phyloP scores from a whole-genome alignment of 2,888 invertebrate species.

The Autographa gamma region DNA sequence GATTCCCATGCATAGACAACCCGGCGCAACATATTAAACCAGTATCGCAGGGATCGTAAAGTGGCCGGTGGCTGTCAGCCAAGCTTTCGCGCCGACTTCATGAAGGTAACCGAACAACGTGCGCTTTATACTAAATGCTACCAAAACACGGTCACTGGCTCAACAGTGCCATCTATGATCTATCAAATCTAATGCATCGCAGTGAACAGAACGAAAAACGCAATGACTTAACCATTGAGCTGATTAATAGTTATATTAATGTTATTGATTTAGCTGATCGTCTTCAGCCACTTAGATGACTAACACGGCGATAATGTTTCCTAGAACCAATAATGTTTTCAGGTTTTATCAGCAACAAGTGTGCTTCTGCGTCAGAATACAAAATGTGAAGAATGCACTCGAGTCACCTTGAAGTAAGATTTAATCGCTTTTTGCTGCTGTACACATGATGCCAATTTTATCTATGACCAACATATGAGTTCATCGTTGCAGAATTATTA shows the following conservation, averaged over 20 bases:
- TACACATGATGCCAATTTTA: slow-evolving; percentile 59
- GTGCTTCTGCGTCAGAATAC: slow-evolving; percentile 32
- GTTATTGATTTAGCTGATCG: slow-evolving; percentile 22
- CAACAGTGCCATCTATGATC: slow-evolving; percentile 42
- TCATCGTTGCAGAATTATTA: slow-evolving; percentile 58
- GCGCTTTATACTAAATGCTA: slow-evolving; percentile 55
- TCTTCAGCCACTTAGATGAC: slow-evolving; percentile 15
- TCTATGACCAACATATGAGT: slow-evolving; percentile 61
- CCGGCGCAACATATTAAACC: slow-evolving; percentile 55
- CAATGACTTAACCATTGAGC: slow-evolving; percentile 15
- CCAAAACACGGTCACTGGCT: slow-evolving; percentile 42
- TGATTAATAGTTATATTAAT: slow-evolving; percentile 16
- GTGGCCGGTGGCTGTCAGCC: slow-evolving; percentile 67
- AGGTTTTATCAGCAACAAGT: slow-evolving; percentile 42
- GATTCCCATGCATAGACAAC: slow-evolving; percentile 47
- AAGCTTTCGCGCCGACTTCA: slow-evolving; percentile 61
- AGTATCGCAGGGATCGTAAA: slow-evolving; percentile 63
- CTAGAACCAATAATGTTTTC: slow-evolving; percentile 40
- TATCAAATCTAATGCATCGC: slow-evolving; percentile 34
- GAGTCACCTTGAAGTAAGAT: slow-evolving; percentile 46
- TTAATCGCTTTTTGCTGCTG: slow-evolving; percentile 44
- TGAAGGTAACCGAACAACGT: slow-evolving; percentile 52
- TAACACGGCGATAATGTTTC: slow-evolving; percentile 26
- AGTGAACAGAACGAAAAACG: slow-evolving; percentile 23
- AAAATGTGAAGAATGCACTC: slow-evolving; percentile 51